A percentile compares a stretch with the other conserved stretches of the same genome.
These are phyloP conservation scores for Molorchus minor DNA, from an alignment of 2,888 invertebrate species.

Conservation along the genomic window DNA sequence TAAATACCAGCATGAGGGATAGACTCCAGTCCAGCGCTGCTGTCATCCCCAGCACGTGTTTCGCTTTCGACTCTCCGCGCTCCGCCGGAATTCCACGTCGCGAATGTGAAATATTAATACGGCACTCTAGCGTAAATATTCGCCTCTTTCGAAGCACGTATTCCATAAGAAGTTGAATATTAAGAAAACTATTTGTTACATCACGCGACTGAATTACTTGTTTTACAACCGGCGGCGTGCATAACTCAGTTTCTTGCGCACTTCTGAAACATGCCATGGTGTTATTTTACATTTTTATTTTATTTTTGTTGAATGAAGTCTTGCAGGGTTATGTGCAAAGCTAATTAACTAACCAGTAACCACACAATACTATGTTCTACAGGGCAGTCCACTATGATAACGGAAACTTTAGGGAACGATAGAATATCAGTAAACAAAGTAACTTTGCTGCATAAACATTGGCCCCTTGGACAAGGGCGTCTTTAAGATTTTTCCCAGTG, in stretches of 20 bases:
- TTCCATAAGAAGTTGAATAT: conserved; percentile 45
- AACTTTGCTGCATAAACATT: too few relatives aligned
- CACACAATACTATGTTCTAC: too few relatives aligned
- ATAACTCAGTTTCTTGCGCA: conserved; percentile 29
- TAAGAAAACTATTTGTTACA: conserved; percentile 42
- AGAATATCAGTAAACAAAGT: too few relatives aligned
- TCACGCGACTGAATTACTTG: conserved; percentile 29
- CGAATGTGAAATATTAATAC: conserved; percentile 43
- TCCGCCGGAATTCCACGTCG: conserved; percentile 29
- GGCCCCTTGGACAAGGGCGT: too few relatives aligned
- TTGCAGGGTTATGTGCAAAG: too few relatives aligned
- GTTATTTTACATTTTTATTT: too few relatives aligned
- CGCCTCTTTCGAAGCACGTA: conserved; percentile 38
- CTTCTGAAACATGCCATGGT: background rate
- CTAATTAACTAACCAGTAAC: too few relatives aligned
- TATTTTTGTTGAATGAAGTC: too few relatives aligned
- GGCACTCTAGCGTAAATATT: conserved; percentile 41
- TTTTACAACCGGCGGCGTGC: conserved; percentile 28
- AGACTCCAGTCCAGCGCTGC: background rate
- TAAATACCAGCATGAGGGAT: too few relatives aligned
- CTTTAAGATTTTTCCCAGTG: too few relatives aligned
- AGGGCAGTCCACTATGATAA: too few relatives aligned
- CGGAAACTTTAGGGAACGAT: too few relatives aligned
- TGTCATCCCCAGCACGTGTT: conserved; percentile 15
- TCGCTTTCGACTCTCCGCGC: conserved; percentile 21